These are phyloP conservation scores for Drosophila trapezifrons DNA, from an alignment of 1,140 invertebrate genomes.

Conservation along the genomic window DNA sequence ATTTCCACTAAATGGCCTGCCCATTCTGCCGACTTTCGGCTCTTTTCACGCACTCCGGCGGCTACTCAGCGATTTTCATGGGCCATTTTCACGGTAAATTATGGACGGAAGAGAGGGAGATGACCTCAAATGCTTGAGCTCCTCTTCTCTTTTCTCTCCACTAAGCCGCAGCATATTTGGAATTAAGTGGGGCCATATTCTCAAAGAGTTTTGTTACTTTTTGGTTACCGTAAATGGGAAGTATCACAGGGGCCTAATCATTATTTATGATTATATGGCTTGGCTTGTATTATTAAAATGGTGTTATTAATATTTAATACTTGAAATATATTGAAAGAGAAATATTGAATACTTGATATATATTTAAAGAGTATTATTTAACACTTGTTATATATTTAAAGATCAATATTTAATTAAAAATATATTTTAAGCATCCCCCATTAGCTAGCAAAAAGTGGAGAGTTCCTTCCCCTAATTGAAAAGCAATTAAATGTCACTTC, in stretches of 20 bases:
- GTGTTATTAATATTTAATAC: too few species aligned
- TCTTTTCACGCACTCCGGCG: slow-evolving; percentile 47
- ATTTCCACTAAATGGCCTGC: slow-evolving; percentile 54
- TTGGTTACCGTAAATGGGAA: background rate
- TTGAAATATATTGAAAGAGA: too few species aligned
- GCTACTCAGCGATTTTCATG: slow-evolving; percentile 23
- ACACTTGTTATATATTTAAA: too few species aligned
- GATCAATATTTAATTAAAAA: background rate
- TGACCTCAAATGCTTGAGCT: slow-evolving; percentile 47
- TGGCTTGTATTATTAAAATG: too few species aligned
- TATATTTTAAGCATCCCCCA: background rate
- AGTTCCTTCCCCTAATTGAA: slow-evolving; percentile 48
- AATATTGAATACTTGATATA: too few species aligned
- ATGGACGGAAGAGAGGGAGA: slow-evolving; percentile 33
- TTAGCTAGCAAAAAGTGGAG: background rate
- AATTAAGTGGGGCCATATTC: background rate
- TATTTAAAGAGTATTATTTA: too few species aligned
- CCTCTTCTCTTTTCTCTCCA: too few species aligned
- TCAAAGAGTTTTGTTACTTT: background rate
- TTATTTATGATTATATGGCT: background rate
- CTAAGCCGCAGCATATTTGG: background rate
- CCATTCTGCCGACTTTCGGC: slow-evolving; percentile 28
- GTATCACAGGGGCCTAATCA: background rate
- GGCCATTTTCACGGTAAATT: slow-evolving; percentile 61
- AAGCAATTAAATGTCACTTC: slow-evolving; percentile 70